Evolutionary conservation across 1,140 invertebrate species (phyloP), one percentile per base, ranked within the genome.

Genomic region (Campoletis sonorensis): DNA sequence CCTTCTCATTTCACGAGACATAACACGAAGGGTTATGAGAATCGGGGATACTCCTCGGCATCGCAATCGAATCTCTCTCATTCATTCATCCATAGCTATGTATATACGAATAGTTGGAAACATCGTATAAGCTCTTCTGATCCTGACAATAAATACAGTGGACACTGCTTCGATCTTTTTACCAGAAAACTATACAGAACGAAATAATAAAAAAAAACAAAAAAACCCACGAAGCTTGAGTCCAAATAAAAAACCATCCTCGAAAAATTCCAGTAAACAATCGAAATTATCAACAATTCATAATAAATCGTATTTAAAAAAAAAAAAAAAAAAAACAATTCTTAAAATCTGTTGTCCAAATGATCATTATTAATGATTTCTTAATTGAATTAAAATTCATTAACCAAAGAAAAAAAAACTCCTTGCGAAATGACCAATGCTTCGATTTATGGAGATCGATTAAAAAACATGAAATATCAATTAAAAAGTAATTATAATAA

Each of bases 11-110:
- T 73, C 10, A 23, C 71, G n/a, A 26, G 71, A 73, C 33, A 26
- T 49, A 73, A 73, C 71, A 45, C 71, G 71, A 73, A 73, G 71
- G 71, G 71, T 73, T 73, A 73, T 26, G 71, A 73, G 71, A 49
- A 71, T 37, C 68, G 68, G 68, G n/a, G 68, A 71, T 73, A 73
- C 40, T 73, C 40, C 61, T 73, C 71, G 0, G 71, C 71, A 49
- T 73, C 71, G 37, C 71, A 49, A 73, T 73, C 30, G 33, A 40
- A 73, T 73, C 71, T 73, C 40, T 73, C 21, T 26, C 30, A 30
- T 16, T 68, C 61, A 13, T 21, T 64, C 8, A 64, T 1, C 27
- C 27, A 64, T 64, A 64, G n/a, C 3, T 27, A 64, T n/a, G n/a
- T n/a, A n/a, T n/a, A n/a, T 26, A 64, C 11, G 13, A 13, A 64